Conservation (phyloP, 2,888 invertebrate genomes). For the Caenorhabditis angaria region DNA sequence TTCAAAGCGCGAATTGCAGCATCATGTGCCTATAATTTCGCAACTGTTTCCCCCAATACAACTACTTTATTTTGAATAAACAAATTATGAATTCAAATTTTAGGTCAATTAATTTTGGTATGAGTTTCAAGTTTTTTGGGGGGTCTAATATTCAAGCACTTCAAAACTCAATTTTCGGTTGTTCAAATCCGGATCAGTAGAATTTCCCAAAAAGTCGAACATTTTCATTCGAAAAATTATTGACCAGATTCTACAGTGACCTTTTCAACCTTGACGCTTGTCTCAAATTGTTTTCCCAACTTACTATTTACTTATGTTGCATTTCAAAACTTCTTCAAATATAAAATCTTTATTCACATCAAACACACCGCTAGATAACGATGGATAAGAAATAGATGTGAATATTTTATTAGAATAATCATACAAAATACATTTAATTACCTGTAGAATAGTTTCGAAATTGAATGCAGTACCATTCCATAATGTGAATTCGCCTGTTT, state of each 20-base stretch:
- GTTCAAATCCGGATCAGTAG: not conserved
- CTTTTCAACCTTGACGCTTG: no score
- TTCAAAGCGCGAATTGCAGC: constrained; percentile 98
- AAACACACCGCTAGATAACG: constrained; percentile 30
- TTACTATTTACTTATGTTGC: not conserved
- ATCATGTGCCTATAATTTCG: constrained; percentile 86
- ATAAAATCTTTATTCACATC: constrained; percentile 45
- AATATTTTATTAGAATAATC: constrained; percentile 29
- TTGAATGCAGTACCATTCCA: constrained; percentile 99
- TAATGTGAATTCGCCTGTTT: constrained; percentile 97
- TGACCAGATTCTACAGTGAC: not conserved
- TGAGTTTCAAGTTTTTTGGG: no score
- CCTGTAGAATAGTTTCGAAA: constrained; percentile 99
- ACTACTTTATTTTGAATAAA: no score
- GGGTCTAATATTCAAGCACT: no score
- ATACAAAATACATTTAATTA: constrained; percentile 70
- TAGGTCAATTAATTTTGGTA: no score
- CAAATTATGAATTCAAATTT: no score
- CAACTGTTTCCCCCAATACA: no score
- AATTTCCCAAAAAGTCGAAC: not conserved
- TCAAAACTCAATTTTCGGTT: no score
- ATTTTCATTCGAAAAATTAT: not conserved
- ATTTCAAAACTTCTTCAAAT: not conserved
- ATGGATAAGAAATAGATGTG: constrained; percentile 31
- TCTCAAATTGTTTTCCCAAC: not conserved